Percentiles rank a stretch among this genome's conserved stretches.
These are phyloP conservation scores for Andrena marginata DNA, from an alignment of 2,888 invertebrate species.

Conservation along the genomic window DNA sequence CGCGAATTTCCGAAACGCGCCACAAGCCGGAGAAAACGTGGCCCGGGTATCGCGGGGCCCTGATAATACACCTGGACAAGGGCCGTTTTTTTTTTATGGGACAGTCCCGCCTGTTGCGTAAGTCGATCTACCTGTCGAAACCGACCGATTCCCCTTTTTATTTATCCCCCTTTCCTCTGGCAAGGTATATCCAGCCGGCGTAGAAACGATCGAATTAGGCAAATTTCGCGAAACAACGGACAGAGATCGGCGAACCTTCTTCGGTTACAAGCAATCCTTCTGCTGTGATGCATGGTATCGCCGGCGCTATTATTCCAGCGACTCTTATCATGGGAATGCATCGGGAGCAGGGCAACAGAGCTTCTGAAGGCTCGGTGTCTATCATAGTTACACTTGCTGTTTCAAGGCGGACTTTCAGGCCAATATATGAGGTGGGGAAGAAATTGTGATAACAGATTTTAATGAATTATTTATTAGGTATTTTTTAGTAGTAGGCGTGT, in stretches of 20 bases:
- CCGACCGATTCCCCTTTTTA: slow-evolving; percentile 22
- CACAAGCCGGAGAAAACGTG: slow-evolving; percentile 21
- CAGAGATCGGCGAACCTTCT: not conserved
- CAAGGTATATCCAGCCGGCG: slow-evolving; percentile 26
- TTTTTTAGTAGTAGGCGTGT: too few species aligned
- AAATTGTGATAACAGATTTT: too few species aligned
- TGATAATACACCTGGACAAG: slow-evolving; percentile 43
- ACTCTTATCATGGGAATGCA: not conserved
- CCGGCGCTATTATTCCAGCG: not conserved
- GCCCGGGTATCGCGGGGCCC: slow-evolving; percentile 11
- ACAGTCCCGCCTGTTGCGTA: slow-evolving; percentile 35
- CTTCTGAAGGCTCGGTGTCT: too few species aligned
- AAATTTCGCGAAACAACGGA: slow-evolving; percentile 47
- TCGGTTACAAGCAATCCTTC: slow-evolving; percentile 28
- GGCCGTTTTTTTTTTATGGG: too few species aligned
- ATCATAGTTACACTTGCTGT: too few species aligned
- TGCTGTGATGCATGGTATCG: not conserved
- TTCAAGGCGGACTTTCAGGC: too few species aligned
- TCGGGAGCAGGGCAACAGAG: not conserved
- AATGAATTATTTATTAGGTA: too few species aligned
- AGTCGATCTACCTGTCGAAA: slow-evolving; percentile 33
- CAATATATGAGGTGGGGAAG: too few species aligned
- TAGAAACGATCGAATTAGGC: slow-evolving; percentile 69
- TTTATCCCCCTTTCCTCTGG: slow-evolving; percentile 17
- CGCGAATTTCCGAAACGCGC: slow-evolving; percentile 47